These are phyloP conservation scores for Pachymerium ferrugineum DNA, from an alignment of 2,888 invertebrate species.

Conservation along the genomic window DNA sequence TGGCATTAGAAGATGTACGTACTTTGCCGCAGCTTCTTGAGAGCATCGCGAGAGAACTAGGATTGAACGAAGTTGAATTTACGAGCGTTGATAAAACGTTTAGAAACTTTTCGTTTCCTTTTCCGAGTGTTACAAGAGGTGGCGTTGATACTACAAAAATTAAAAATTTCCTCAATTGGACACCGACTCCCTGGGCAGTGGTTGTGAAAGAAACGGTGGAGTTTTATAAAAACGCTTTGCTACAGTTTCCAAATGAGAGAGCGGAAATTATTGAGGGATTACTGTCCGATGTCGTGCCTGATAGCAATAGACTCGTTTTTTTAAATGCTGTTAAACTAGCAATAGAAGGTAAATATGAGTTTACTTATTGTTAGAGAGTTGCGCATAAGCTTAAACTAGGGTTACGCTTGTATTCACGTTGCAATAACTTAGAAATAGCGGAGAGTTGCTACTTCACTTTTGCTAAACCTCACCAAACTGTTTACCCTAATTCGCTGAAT, in stretches of 20 bases:
- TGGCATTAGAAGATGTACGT: conserved; percentile 46
- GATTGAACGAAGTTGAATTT: conserved; percentile 34
- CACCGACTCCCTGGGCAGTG: conserved; percentile 45
- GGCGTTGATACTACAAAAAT: conserved; percentile 47
- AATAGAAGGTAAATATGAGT: neutral
- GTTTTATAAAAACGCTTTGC: conserved; percentile 48
- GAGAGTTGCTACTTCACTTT: too few species aligned
- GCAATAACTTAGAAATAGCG: too few species aligned
- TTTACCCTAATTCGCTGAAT: too few species aligned
- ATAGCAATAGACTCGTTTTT: neutral
- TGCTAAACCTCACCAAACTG: too few species aligned
- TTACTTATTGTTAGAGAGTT: neutral
- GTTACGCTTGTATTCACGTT: too few species aligned
- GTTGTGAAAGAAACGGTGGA: conserved; percentile 44
- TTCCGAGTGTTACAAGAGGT: conserved; percentile 48
- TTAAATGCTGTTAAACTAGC: neutral
- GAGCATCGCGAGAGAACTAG: conserved; percentile 40
- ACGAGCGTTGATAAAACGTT: conserved; percentile 38
- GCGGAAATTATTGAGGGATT: conserved; percentile 39
- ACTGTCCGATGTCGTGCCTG: conserved; percentile 1
- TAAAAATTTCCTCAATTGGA: conserved; percentile 43
- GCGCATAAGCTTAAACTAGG: too few species aligned
- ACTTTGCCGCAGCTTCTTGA: conserved; percentile 44
- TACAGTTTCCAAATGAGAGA: conserved; percentile 39
- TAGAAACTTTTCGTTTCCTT: conserved; percentile 41